Evolutionary conservation across 1,140 invertebrate genomes (phyloP).

Genomic region (Drosophila punjabiensis): DNA sequence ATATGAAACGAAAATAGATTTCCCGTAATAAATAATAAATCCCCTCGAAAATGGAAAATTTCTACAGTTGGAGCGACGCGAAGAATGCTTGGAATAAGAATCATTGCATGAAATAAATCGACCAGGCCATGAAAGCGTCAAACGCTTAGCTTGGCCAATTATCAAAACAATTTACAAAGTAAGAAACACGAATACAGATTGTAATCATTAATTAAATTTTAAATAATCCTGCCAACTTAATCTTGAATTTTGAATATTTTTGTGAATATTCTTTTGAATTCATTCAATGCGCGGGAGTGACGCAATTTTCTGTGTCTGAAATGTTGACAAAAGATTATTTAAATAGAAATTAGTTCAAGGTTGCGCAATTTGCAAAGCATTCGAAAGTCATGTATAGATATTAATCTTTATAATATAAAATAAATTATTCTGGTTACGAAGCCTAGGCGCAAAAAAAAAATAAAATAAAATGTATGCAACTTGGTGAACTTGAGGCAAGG

Average conservation of each 20-base stretch:
- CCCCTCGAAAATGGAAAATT: conserved; percentile 67
- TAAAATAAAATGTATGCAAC: conserved; percentile 28
- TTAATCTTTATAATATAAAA: conserved; percentile 36
- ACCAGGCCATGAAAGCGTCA: conserved; percentile 31
- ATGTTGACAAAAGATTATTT: conserved; percentile 73
- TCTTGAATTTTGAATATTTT: conserved; percentile 7
- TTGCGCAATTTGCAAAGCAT: conserved; percentile 72
- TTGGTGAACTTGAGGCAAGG: conserved; percentile 67
- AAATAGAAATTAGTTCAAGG: conserved; percentile 84
- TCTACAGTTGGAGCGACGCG: conserved; percentile 30
- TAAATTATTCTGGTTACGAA: conserved; percentile 20
- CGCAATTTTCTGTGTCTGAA: conserved; percentile 52
- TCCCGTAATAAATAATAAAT: conserved; percentile 67
- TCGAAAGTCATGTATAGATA: conserved; percentile 48
- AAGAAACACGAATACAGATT: conserved; percentile 23
- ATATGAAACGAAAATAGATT: conserved; percentile 67
- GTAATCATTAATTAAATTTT: conserved; percentile 34
- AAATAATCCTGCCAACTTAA: conserved; percentile 19
- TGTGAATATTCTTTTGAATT: conserved; percentile 13
- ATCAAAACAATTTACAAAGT: conserved; percentile 53
- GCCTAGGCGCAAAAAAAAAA: neutral
- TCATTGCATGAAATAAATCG: conserved; percentile 70
- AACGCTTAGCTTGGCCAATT: conserved; percentile 40
- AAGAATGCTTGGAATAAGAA: conserved; percentile 48
- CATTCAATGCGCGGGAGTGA: conserved; percentile 52